Evolutionary conservation across 2,888 invertebrate species (phyloP).

Genomic region (Lycocerus yunnanus): DNA sequence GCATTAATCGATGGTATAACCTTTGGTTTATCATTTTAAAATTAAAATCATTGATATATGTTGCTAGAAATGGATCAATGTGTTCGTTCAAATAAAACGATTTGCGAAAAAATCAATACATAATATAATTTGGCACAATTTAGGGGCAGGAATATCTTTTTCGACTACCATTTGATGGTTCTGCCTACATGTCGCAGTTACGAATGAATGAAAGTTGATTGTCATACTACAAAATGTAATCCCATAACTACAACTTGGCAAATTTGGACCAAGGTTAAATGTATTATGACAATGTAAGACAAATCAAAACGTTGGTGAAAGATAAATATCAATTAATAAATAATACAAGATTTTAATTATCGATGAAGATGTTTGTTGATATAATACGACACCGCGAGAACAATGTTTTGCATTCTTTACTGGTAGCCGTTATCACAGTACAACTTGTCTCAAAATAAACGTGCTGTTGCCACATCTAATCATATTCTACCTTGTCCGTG

Average conservation of each 20-base stretch:
- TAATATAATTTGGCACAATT: not conserved
- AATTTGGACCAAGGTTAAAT: slow-evolving; percentile 2
- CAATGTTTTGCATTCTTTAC: slow-evolving; percentile 8
- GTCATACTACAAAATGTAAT: not conserved
- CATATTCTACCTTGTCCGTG: slow-evolving; percentile 17
- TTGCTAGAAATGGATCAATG: not conserved
- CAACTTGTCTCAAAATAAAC: slow-evolving; percentile 31
- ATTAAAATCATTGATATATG: not conserved
- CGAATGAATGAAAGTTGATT: not conserved
- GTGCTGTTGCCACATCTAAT: slow-evolving; percentile 30
- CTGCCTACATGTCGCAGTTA: not conserved
- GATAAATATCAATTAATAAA: not conserved
- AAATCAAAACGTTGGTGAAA: not conserved
- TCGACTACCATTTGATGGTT: not conserved
- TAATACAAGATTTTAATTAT: not conserved
- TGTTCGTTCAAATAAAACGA: not conserved
- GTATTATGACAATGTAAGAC: not conserved
- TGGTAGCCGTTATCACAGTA: slow-evolving; percentile 18
- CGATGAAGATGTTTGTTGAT: not conserved
- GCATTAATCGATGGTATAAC: not conserved
- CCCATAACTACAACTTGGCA: not conserved
- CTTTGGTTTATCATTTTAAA: not conserved
- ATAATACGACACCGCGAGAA: not conserved
- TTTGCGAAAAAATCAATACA: not conserved
- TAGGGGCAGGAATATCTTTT: not conserved